phyloP scores from a whole-genome alignment of 2,797 vertebrate species.

The Bradypodion ventrale region DNA sequence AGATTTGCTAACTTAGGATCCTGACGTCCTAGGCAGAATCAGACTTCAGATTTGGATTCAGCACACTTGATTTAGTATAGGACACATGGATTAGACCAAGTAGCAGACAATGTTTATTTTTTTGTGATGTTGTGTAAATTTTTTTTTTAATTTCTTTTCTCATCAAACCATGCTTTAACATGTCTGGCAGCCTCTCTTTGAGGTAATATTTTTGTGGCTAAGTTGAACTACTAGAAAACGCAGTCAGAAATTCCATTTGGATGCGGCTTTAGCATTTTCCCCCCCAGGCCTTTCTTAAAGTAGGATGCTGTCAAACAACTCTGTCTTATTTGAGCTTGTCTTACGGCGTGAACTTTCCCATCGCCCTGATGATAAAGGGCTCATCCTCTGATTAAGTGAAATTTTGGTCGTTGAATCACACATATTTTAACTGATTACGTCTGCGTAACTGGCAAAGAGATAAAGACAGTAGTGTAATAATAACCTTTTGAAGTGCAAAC shows the following conservation, averaged over 20 bases:
- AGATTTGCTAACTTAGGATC: too few relatives aligned
- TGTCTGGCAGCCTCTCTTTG: conserved; percentile 36
- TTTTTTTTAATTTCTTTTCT: too few relatives aligned
- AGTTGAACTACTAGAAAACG: conserved; percentile 44
- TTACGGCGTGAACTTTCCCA: background rate
- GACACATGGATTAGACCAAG: too few relatives aligned
- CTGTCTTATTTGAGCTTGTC: background rate
- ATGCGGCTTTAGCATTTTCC: conserved; percentile 28
- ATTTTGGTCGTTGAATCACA: background rate
- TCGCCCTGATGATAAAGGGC: background rate
- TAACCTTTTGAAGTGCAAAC: too few relatives aligned
- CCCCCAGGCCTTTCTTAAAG: fast-evolving
- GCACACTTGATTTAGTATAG: too few relatives aligned
- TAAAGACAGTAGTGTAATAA: background rate
- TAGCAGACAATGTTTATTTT: too few relatives aligned
- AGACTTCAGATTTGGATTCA: too few relatives aligned
- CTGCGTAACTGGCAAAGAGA: background rate
- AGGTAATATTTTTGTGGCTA: conserved; percentile 32
- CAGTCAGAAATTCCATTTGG: conserved; percentile 47
- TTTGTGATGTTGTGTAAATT: too few relatives aligned
- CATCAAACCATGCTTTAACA: conserved; percentile 30
- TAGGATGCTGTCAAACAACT: too few relatives aligned
- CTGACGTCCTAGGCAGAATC: too few relatives aligned
- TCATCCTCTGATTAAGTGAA: conserved; percentile 1
- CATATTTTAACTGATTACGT: too few relatives aligned